A percentile compares a stretch with the other conserved stretches of the same genome.
Evolutionary conservation across 2,888 invertebrate species (phyloP).

Genomic region (Silvanus unidentatus): DNA sequence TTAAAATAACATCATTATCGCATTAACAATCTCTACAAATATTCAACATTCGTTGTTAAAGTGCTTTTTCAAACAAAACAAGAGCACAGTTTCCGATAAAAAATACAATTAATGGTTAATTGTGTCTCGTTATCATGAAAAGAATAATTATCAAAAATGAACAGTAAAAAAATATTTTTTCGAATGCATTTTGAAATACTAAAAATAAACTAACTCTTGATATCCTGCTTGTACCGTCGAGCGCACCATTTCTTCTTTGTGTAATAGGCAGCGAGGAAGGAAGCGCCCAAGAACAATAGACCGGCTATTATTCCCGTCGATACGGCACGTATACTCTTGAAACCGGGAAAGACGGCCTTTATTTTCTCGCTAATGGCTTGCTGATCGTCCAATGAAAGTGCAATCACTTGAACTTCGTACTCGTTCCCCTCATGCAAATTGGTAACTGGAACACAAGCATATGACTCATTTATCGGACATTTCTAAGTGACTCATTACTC

Average conservation of each 20-base stretch:
- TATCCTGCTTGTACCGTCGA: slow-evolving; percentile 6
- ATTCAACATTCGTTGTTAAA: too few species aligned
- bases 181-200: too few species aligned
- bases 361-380: slow-evolving; percentile 59
- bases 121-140: too few species aligned
- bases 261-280: slow-evolving; percentile 58
- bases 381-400: slow-evolving; percentile 56
- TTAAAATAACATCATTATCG: too few species aligned
- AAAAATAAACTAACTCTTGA: slow-evolving; percentile 11
- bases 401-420: slow-evolving; percentile 70
- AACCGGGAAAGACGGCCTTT: slow-evolving; percentile 62
- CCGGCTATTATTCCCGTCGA: slow-evolving; percentile 68
- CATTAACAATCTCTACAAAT: too few species aligned
- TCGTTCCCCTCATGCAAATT: slow-evolving; percentile 65
- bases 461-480: neutral
- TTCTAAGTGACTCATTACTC: slow-evolving; percentile 26
- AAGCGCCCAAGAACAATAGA: slow-evolving; percentile 60
- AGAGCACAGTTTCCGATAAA: too few species aligned
- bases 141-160: too few species aligned
- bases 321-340: slow-evolving; percentile 63
- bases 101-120: too few species aligned
- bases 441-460: slow-evolving; percentile 55
- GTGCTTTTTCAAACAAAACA: too few species aligned
- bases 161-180: too few species aligned
- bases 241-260: slow-evolving; percentile 39